A percentile compares a stretch with the other conserved stretches of the same genome.
Evolutionary conservation across 2,797 vertebrate genomes (phyloP).

Genomic region (Rhincodon typus): DNA sequence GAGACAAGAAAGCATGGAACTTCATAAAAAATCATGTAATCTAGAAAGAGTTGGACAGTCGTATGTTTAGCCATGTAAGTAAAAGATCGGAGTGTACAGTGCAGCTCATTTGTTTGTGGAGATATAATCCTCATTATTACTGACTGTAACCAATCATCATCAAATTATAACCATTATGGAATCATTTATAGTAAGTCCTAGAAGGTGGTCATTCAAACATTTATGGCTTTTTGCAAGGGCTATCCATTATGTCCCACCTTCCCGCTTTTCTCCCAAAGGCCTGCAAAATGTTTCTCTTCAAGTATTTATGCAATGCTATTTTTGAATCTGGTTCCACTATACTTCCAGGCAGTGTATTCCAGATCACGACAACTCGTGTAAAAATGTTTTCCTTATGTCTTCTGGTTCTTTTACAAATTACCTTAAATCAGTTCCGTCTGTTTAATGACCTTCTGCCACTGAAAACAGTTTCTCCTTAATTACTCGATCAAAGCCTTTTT

Average conservation of each 20-base stretch:
- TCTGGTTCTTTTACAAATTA: background rate
- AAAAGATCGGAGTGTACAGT: background rate
- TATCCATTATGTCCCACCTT: background rate
- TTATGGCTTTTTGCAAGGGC: background rate
- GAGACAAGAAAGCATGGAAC: slow-evolving; percentile 8
- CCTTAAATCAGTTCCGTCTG: background rate
- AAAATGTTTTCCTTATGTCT: background rate
- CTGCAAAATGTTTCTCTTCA: background rate
- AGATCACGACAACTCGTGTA: background rate
- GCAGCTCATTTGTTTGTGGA: background rate
- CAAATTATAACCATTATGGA: too few relatives aligned
- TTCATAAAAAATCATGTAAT: background rate
- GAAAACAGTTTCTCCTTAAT: background rate
- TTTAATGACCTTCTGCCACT: background rate
- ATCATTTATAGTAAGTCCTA: too few relatives aligned
- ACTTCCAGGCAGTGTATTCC: background rate
- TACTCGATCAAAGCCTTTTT: background rate
- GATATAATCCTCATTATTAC: too few relatives aligned
- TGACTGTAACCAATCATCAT: background rate
- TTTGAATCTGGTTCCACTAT: background rate
- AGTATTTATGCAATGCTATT: background rate
- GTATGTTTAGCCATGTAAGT: background rate
- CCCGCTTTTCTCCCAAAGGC: background rate
- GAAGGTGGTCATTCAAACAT: background rate
- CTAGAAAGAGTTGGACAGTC: too few relatives aligned